Evolutionary conservation across 2,113 vertebrate genomes (phyloP).

Genomic region (Dicerorhinus sumatrensis): DNA sequence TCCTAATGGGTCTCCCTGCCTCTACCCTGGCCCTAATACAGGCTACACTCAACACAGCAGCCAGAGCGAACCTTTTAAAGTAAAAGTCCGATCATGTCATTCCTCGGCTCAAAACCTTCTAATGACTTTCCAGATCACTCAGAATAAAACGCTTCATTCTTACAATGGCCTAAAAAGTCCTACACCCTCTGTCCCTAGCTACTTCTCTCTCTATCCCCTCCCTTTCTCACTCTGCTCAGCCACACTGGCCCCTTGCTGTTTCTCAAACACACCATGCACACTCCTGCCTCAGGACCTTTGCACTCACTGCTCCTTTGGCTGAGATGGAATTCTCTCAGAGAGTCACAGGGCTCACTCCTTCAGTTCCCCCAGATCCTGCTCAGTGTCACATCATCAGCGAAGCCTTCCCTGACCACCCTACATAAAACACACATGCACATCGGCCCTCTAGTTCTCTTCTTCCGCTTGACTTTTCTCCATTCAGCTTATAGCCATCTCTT

Average conservation of each 20-base stretch:
- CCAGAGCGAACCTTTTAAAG: neutral
- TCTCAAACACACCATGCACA: neutral
- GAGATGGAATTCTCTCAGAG: neutral
- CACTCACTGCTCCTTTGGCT: neutral
- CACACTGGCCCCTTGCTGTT: neutral
- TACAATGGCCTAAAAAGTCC: neutral
- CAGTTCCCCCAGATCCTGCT: neutral
- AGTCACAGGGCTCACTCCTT: neutral
- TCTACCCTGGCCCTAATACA: neutral
- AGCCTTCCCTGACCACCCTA: too few species aligned
- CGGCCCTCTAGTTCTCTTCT: neutral
- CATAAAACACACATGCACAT: neutral
- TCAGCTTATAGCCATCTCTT: neutral
- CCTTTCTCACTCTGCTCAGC: neutral
- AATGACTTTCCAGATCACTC: neutral
- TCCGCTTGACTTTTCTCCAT: neutral
- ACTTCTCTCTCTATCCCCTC: neutral
- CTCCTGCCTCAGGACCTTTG: neutral
- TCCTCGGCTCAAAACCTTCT: slow-evolving; percentile 19
- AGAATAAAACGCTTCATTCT: neutral
- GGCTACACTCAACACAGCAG: neutral
- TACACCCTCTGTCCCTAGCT: neutral
- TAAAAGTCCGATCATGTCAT: neutral
- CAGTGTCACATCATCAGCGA: neutral
- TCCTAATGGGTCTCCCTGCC: neutral